A percentile compares a stretch with the other conserved stretches of the same genome.
Evolutionary conservation across 2,888 invertebrate species (phyloP).

Genomic region (Aelia acuminata): DNA sequence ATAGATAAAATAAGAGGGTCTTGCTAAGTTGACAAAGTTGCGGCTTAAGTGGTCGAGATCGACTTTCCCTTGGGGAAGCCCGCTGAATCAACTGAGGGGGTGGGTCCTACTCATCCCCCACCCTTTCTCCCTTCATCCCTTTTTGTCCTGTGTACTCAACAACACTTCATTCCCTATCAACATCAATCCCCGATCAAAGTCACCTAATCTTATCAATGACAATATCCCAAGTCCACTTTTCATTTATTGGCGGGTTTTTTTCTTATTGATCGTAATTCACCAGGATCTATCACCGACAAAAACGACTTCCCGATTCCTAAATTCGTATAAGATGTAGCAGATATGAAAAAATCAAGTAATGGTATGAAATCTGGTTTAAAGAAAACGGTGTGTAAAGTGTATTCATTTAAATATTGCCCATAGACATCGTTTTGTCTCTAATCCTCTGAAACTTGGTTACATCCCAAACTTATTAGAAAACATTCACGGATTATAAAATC

Average conservation of each 20-base stretch:
- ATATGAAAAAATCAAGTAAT: too few relatives aligned
- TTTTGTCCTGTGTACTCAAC: too few relatives aligned
- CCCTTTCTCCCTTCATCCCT: neutral
- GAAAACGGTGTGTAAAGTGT: too few relatives aligned
- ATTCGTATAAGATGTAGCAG: too few relatives aligned
- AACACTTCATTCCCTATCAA: neutral
- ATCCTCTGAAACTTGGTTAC: too few relatives aligned
- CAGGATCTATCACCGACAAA: neutral
- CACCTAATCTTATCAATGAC: neutral
- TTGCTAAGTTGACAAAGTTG: neutral
- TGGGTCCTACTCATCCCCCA: neutral
- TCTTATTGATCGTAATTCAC: neutral
- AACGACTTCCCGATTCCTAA: neutral
- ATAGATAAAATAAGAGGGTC: neutral
- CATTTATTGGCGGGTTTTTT: neutral
- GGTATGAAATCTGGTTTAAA: too few relatives aligned
- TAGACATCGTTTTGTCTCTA: too few relatives aligned
- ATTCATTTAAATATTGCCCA: too few relatives aligned
- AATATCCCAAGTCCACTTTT: neutral
- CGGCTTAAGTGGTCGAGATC: neutral
- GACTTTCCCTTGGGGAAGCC: neutral
- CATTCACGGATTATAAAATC: too few relatives aligned
- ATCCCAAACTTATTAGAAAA: too few relatives aligned
- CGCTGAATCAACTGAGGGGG: constrained; percentile 1
- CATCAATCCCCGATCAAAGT: neutral